Evolutionary conservation across 2,888 invertebrate genomes (phyloP).

Genomic region (Euproctis similis): DNA sequence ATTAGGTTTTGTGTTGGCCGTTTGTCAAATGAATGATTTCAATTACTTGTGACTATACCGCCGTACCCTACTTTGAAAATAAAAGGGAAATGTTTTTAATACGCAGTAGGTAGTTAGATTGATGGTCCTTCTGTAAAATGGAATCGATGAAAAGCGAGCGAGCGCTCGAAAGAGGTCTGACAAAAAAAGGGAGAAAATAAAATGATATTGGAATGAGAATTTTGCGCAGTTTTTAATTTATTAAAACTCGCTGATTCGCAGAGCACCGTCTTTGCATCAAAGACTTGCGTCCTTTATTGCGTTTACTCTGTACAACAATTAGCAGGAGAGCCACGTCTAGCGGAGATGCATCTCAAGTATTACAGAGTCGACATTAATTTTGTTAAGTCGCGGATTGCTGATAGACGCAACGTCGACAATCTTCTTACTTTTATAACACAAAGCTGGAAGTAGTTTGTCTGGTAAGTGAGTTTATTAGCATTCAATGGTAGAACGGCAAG

Average conservation of each 20-base stretch:
- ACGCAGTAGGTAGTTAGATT: slow-evolving; percentile 36
- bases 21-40: slow-evolving; percentile 24
- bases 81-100: slow-evolving; percentile 34
- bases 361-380: slow-evolving; percentile 58
- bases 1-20: slow-evolving; percentile 21
- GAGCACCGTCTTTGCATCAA: slow-evolving; percentile 62
- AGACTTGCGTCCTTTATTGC: slow-evolving; percentile 68
- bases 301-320: slow-evolving; percentile 69
- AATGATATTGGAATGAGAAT: slow-evolving; percentile 66
- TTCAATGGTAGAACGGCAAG: slow-evolving; percentile 35
- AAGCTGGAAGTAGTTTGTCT: slow-evolving; percentile 51
- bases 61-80: slow-evolving; percentile 22
- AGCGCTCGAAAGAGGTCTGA: slow-evolving; percentile 33
- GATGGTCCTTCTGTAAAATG: slow-evolving; percentile 44
- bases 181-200: slow-evolving; percentile 54
- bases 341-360: slow-evolving; percentile 53
- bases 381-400: slow-evolving; percentile 56
- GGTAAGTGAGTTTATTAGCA: slow-evolving; percentile 57
- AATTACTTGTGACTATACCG: slow-evolving; percentile 23
- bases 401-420: slow-evolving; percentile 55
- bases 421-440: slow-evolving; percentile 45
- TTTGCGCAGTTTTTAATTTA: slow-evolving; percentile 73
- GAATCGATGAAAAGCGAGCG: slow-evolving; percentile 49
- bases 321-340: slow-evolving; percentile 55
- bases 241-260: slow-evolving; percentile 64